A percentile compares a stretch with the other conserved stretches of the same genome.
These are phyloP conservation scores for Drosophila tani DNA, from an alignment of 1,140 invertebrate species.

Conservation along the genomic window DNA sequence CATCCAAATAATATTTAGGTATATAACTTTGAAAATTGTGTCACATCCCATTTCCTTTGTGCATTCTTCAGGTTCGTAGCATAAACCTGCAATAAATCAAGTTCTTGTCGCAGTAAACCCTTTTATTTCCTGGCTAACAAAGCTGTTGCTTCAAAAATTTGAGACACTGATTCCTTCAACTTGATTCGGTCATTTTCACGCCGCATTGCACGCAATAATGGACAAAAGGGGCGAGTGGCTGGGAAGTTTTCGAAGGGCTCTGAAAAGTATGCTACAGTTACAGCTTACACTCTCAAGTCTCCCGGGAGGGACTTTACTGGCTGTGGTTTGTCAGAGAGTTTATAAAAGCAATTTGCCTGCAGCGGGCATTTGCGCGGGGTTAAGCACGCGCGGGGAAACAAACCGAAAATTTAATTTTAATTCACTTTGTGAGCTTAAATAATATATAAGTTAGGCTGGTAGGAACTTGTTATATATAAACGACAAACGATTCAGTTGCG, in stretches of 20 bases:
- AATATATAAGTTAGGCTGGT: constrained; percentile 58
- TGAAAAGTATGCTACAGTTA: constrained; percentile 24
- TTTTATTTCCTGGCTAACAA: constrained; percentile 19
- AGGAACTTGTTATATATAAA: constrained; percentile 40
- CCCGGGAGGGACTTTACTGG: constrained; percentile 26
- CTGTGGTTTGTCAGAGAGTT: constrained; percentile 64
- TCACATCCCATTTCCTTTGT: not conserved
- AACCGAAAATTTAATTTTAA: constrained; percentile 66
- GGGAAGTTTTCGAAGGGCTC: constrained; percentile 25
- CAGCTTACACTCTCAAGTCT: constrained; percentile 21
- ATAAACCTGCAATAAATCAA: constrained; percentile 9
- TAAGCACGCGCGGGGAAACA: constrained; percentile 18
- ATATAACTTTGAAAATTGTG: not conserved
- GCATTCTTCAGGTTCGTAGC: not conserved
- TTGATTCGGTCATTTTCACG: constrained; percentile 30
- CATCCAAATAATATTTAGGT: not conserved
- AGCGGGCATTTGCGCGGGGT: constrained; percentile 26
- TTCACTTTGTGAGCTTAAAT: constrained; percentile 70
- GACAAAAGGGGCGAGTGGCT: constrained; percentile 26
- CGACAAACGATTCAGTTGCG: constrained; percentile 21
- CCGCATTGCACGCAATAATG: constrained; percentile 33
- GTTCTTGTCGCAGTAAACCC: constrained; percentile 1
- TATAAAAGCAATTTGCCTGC: constrained; percentile 76
- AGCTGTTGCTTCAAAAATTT: constrained; percentile 28
- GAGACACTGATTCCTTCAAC: constrained; percentile 27